Conservation (phyloP, 2,797 vertebrate species). For the Poeciliopsis turneri region DNA sequence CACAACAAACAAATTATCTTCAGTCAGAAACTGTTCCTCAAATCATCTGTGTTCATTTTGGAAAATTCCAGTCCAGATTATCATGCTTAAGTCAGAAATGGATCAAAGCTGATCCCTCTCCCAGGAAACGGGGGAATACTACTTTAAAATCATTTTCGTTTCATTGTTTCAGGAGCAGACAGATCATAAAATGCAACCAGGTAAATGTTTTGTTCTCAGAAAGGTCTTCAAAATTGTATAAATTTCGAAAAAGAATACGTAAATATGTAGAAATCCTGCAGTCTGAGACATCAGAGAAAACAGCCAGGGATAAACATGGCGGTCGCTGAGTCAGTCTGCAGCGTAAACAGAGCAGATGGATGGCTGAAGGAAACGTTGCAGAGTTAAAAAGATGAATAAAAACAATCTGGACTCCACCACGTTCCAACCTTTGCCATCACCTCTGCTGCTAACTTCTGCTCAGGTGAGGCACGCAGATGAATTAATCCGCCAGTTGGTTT, state of each 20-base stretch:
- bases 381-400: neutral
- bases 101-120: neutral
- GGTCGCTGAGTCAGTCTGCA: neutral
- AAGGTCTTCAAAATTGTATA: neutral
- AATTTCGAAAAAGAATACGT: neutral
- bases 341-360: slow-evolving; percentile 1
- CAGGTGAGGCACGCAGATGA: no score
- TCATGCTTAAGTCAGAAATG: neutral
- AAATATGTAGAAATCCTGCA: neutral
- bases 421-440: neutral
- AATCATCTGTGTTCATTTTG: neutral
- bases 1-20: neutral
- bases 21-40: neutral
- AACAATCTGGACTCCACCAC: neutral
- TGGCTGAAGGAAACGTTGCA: neutral
- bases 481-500: neutral
- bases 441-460: neutral
- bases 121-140: neutral
- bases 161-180: neutral
- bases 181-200: neutral
- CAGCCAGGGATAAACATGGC: neutral
- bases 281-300: neutral
- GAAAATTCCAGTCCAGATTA: neutral
- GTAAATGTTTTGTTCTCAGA: neutral
- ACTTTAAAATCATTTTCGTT: neutral